These are phyloP conservation scores for Drosophila lutescens DNA, from an alignment of 2,888 invertebrate genomes.

Conservation along the genomic window DNA sequence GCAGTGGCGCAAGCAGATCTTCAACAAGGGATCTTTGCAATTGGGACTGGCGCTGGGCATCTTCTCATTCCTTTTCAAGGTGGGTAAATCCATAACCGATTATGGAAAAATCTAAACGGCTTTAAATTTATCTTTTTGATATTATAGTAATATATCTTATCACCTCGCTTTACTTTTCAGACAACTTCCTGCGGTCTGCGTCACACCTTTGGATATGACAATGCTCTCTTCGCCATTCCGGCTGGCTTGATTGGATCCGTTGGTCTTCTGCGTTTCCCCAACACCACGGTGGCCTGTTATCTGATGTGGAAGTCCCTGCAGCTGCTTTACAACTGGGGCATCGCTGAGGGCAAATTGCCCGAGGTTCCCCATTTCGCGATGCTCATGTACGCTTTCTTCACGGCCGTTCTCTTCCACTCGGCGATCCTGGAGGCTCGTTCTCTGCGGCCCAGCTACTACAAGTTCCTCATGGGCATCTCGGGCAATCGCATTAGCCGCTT, in stretches of 20 bases:
- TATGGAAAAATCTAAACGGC: too few relatives aligned
- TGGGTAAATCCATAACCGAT: background rate
- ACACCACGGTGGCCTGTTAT: conserved; percentile 90
- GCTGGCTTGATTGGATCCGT: conserved; percentile 89
- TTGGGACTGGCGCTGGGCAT: conserved; percentile 88
- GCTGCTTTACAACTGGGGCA: conserved; percentile 89
- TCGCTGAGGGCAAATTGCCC: conserved; percentile 87
- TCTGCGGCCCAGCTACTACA: conserved; percentile 91
- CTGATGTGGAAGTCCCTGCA: conserved; percentile 92
- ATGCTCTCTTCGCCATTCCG: conserved; percentile 87
- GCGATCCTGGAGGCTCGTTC: conserved; percentile 91
- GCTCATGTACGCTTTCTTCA: conserved; percentile 89
- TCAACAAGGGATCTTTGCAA: conserved; percentile 86
- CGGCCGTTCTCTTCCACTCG: conserved; percentile 90
- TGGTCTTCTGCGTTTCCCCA: conserved; percentile 89
- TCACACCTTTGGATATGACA: conserved; percentile 86
- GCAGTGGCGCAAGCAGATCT: conserved; percentile 85
- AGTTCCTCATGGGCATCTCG: conserved; percentile 89
- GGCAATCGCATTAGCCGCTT: conserved; percentile 85
- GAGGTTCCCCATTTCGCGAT: conserved; percentile 87
- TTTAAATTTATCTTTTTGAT: background rate
- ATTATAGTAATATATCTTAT: conserved; percentile 4
- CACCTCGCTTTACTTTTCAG: conserved; percentile 82
- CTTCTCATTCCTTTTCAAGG: conserved; percentile 88
- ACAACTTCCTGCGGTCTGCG: conserved; percentile 88